A percentile compares a stretch with the other conserved stretches of the same genome.
These are phyloP conservation scores for Carassius carassius DNA, from an alignment of 2,113 vertebrate species.

Conservation along the genomic window DNA sequence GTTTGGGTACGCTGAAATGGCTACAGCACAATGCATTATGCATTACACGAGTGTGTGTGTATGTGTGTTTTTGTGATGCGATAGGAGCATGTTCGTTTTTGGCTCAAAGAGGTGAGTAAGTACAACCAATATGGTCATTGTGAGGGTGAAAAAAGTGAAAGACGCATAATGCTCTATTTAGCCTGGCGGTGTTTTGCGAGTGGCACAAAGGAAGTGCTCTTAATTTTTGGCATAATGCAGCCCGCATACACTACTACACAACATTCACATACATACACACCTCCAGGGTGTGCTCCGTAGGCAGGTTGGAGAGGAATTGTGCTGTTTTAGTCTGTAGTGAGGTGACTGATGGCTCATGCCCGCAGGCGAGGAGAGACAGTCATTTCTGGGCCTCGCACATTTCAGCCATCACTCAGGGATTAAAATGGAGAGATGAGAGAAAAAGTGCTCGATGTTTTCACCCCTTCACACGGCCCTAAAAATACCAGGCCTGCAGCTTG, in stretches of 20 bases:
- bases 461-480: constrained; percentile 28
- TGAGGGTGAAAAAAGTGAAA: constrained; percentile 40
- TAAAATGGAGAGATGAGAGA: constrained; percentile 58
- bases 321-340: constrained; percentile 51
- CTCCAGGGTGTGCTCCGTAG: constrained; percentile 29
- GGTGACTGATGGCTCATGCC: constrained; percentile 61
- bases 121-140: constrained; percentile 32
- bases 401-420: constrained; percentile 56
- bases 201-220: constrained; percentile 47
- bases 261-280: neutral
- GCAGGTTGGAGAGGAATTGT: constrained; percentile 50
- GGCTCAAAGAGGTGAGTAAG: constrained; percentile 51
- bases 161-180: constrained; percentile 45
- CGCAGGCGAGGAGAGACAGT: constrained; percentile 53
- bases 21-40: constrained; percentile 68
- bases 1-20: constrained; percentile 62
- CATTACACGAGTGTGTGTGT: constrained; percentile 49
- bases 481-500: constrained; percentile 42
- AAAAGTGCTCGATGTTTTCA: constrained; percentile 32
- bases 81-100: constrained; percentile 41
- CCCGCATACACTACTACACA: constrained; percentile 46
- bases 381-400: constrained; percentile 54
- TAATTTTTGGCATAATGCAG: constrained; percentile 53
- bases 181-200: constrained; percentile 39
- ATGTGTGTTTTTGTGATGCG: neutral